Conservation (phyloP, 2,888 invertebrate genomes). For the Phorcus lineatus region DNA sequence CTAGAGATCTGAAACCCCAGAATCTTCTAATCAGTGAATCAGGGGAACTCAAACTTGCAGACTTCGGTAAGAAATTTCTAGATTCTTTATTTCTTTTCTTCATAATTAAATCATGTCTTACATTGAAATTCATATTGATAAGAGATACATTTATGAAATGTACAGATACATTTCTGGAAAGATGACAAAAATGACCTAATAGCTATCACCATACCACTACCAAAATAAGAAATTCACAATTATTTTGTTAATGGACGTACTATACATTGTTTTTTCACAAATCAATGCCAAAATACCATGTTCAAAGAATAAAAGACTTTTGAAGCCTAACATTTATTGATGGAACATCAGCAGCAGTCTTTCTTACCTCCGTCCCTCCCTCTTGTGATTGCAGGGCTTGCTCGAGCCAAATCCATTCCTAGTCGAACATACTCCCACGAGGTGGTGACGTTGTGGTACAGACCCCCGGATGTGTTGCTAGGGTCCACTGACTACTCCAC, state of each 20-base stretch:
- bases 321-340: too few species aligned
- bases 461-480: conserved; percentile 97
- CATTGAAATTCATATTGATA: not conserved
- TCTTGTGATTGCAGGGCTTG: conserved; percentile 82
- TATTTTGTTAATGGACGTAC: too few species aligned
- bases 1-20: conserved; percentile 96
- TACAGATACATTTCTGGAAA: conserved; percentile 1
- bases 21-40: conserved; percentile 97
- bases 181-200: too few species aligned
- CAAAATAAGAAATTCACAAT: too few species aligned
- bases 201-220: too few species aligned
- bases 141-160: not conserved
- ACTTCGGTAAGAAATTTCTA: conserved; percentile 82
- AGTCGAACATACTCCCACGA: conserved; percentile 99
- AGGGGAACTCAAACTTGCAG: conserved; percentile 97
- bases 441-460: conserved; percentile 97
- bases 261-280: too few species aligned
- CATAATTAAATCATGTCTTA: not conserved
- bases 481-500: conserved; percentile 90
- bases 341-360: not conserved
- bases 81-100: not conserved
- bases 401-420: conserved; percentile 98
- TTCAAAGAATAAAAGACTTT: too few species aligned
- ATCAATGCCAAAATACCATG: too few species aligned
- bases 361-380: not conserved